Percentiles rank a stretch among this genome's conserved stretches.
Conservation (phyloP, 2,113 vertebrate genomes). For the Rhabdomys dilectus region DNA sequence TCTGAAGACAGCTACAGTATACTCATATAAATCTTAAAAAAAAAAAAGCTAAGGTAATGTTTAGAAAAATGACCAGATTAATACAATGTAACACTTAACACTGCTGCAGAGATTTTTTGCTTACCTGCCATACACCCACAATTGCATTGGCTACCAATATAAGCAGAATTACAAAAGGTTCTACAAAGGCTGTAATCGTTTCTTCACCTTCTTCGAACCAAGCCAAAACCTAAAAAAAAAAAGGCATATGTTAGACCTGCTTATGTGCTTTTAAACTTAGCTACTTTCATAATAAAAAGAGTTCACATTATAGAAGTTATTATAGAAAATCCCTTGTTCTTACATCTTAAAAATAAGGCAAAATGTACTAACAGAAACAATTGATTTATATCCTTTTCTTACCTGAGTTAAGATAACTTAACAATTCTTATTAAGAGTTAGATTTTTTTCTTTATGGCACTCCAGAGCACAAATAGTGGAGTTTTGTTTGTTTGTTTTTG, state of each 20-base stretch:
- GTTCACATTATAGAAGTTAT: slow-evolving; percentile 32
- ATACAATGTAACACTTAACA: not conserved
- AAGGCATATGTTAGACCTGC: slow-evolving; percentile 60
- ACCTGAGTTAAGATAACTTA: not conserved
- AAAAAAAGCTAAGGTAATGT: not conserved
- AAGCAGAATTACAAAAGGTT: slow-evolving; percentile 99
- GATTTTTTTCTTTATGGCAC: not conserved
- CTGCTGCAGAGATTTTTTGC: slow-evolving; percentile 65
- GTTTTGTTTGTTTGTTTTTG: not conserved
- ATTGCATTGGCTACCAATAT: slow-evolving; percentile 99
- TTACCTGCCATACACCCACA: slow-evolving; percentile 99
- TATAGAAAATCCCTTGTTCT: slow-evolving; percentile 10
- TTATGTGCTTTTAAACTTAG: not conserved
- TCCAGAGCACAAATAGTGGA: slow-evolving; percentile 30
- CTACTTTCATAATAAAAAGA: not conserved
- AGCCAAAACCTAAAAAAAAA: slow-evolving; percentile 94
- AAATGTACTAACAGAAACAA: not conserved
- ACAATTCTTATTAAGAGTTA: no score
- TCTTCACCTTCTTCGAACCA: slow-evolving; percentile 99
- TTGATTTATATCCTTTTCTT: not conserved
- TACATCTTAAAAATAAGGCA: slow-evolving; percentile 45
- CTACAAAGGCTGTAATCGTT: slow-evolving; percentile 99
- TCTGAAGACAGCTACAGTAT: no score
- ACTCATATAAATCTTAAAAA: not conserved
- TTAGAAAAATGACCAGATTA: not conserved